Evolutionary conservation across 2,888 invertebrate genomes (phyloP).

Genomic region (Eilema griseolum): DNA sequence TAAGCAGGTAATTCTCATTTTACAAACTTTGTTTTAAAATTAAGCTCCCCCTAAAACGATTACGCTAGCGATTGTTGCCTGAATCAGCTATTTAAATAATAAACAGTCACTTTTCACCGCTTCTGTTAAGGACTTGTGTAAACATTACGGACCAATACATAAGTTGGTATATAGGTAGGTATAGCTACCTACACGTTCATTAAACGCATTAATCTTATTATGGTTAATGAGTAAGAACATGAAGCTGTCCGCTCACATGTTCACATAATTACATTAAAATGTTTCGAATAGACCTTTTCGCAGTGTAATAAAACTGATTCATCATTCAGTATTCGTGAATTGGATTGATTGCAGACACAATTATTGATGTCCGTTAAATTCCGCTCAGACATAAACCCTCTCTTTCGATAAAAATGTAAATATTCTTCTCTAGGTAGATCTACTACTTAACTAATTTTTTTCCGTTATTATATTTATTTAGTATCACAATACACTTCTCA

Average conservation of each 20-base stretch:
- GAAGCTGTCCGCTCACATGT: constrained; percentile 36
- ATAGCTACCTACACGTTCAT: constrained; percentile 37
- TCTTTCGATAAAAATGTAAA: not conserved
- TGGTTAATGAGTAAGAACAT: constrained; percentile 46
- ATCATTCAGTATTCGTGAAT: constrained; percentile 54
- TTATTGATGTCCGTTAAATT: constrained; percentile 55
- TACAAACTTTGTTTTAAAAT: constrained; percentile 17
- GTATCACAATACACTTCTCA: too few relatives aligned
- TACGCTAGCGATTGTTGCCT: constrained; percentile 21
- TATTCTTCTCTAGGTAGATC: not conserved
- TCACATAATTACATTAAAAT: constrained; percentile 55
- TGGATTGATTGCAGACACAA: constrained; percentile 60
- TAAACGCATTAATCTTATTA: constrained; percentile 48
- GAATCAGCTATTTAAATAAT: constrained; percentile 36
- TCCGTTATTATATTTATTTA: not conserved
- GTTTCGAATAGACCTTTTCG: constrained; percentile 52
- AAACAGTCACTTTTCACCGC: constrained; percentile 35
- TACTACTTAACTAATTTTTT: not conserved
- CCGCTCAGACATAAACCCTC: not conserved
- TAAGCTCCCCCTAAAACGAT: constrained; percentile 22
- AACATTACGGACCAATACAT: constrained; percentile 20
- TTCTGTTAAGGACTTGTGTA: constrained; percentile 28
- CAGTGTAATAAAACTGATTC: constrained; percentile 55
- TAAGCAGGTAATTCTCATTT: constrained; percentile 10
- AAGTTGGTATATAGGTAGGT: not conserved